Base-by-base conservation (phyloP, 2,888 invertebrate species). In the Eustalomyia histrio region DNA sequence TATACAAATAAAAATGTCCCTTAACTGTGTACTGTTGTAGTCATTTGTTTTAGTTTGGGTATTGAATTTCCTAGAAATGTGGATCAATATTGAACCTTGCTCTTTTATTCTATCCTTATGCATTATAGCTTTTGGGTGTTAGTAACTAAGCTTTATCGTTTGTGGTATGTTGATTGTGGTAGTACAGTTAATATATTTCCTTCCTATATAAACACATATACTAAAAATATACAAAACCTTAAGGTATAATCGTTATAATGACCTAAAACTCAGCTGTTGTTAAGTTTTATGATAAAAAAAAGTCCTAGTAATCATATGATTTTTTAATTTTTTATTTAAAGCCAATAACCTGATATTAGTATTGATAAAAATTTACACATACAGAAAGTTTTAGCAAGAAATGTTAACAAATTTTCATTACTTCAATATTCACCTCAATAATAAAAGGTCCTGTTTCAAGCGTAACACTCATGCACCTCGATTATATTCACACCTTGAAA, bases 31-130 rank as follows among this genome's bases (percentile, higher is more conserved):
- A 55, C 29, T 14, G 29, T 57, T 47, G 14, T 18, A 58, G 6
- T 29, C 29, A 7, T 52, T 35, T 50, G 16, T 10, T 63, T 73
- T 52, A 21, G 29, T 47, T 35, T 61, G 29, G 57, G 12, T 29
- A 53, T 69, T 69, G 39, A 18, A 65, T 74, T 79, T 64, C 74
- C 74, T 43, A 69, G 65, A 65, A 78, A 74, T 61, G 12, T 50
- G 74, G 61, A 81, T 81, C 78, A 81, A 81, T 78, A 78, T 33
- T 81, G 65, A 74, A 74, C 78, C 55, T 67, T 81, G 81, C 71
- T 75, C 65, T 78, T 74, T 81, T 64, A n/a, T 35, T 17, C 50
- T 29, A 29, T 29, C 33, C 16, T 17, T 16, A 39, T 39, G 10
- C 12, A 39, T 12, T 57, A 3, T 29, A 29, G n/a, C 16, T 29